Base-by-base conservation (phyloP, 2,888 invertebrate genomes). In the Drosophila kuntzei region DNA sequence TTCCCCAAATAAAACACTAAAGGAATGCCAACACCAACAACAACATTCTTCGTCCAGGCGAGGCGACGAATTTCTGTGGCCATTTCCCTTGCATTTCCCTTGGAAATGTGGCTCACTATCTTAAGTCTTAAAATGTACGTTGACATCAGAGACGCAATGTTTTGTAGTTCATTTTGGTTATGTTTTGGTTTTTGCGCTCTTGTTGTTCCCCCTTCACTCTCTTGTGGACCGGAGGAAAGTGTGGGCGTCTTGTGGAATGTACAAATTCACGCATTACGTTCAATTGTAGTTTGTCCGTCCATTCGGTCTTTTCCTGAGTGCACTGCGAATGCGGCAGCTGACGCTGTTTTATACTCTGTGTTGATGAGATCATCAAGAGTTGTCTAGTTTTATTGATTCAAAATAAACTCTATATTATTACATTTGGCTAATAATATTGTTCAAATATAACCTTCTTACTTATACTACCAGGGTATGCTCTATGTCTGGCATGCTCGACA, bases 181-280 rank as follows among this genome's bases (percentile, higher is more conserved):
- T 39, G 37, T 64, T 43, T 49, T 58, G 25, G 36, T 39, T 36
- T 3, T 47, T 47, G 22, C 4, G 25, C 41, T 51, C 12, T 14
- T 27, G 22, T 41, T 53, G n/a, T 39, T 12, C 16, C 18, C 12
- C 16, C 6, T 9, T 8, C 6, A 5, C 14, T 11, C 5, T 9
- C 1, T 22, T 22, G 22, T 22, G 27, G 27, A 8, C 4, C 27
- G 27, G 27, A 27, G 27, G 27, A 8, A 27, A 27, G 46, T 37
- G 60, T 37, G 55, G 49, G 51, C 6, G 51, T 34, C 25, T 18
- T 36, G 39, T 37, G 65, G 55, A 57, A 66, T 76, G 60, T 61
- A 49, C 41, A 60, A 74, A 76, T 76, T 71, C 61, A 71, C 61
- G 68, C 59, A 64, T 64, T 77, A 34, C 34, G 50, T 54, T 39